Percentiles rank a stretch among this genome's conserved stretches.
Evolutionary conservation across 2,113 vertebrate genomes (phyloP).

Genomic region (Bombycilla garrulus): DNA sequence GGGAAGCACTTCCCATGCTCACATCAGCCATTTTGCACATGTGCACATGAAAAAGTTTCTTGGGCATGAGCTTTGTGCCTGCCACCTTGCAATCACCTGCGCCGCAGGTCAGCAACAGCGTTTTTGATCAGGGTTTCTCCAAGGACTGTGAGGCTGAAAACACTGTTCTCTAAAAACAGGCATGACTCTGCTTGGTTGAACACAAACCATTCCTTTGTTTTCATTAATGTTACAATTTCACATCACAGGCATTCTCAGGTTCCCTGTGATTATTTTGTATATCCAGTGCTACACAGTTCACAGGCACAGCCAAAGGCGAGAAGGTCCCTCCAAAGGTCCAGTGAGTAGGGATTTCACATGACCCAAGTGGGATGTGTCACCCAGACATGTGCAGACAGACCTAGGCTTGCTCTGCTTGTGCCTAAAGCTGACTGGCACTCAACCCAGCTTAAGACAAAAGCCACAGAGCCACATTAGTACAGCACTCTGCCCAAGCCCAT

Average conservation of each 20-base stretch:
- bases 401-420: neutral
- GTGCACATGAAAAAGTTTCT: neutral
- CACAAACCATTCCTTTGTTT: constrained; percentile 17
- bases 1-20: neutral
- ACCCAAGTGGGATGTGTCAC: neutral
- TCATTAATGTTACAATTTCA: neutral
- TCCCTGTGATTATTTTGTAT: neutral
- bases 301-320: neutral
- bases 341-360: neutral
- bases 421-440: neutral
- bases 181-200: neutral
- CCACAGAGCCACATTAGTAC: neutral
- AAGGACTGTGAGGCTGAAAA: neutral
- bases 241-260: neutral
- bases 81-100: neutral
- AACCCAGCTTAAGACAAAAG: constrained; percentile 25
- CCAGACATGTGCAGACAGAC: constrained; percentile 3
- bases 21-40: neutral
- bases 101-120: neutral
- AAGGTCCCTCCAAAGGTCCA: neutral
- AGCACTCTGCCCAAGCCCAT: neutral
- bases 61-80: neutral
- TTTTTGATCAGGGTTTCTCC: neutral
- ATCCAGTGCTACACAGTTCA: neutral
- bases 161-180: neutral